Evolutionary conservation across 1,140 invertebrate genomes (phyloP), one percentile per base, ranked within the genome.

Genomic region (Andrena cerasifolii): DNA sequence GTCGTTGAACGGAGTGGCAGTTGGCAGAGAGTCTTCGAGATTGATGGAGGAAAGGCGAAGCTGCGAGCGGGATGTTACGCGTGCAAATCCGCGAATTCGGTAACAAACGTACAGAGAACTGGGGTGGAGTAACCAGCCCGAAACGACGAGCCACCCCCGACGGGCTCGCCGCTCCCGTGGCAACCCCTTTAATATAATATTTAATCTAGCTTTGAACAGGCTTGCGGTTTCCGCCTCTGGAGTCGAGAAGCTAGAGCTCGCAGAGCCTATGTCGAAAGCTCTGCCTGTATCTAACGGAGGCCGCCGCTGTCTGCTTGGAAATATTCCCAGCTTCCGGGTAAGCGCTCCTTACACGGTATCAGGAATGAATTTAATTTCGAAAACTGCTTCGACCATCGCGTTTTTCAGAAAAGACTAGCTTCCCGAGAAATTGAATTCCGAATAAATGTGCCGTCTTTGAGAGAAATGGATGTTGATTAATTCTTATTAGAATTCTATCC

Each of bases 111-210:
- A 74, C 31, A 75, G 79, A 62, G 78, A 78, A 63, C 61, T 53
- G 31, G n/a, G 18, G 72, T 53, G 56, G 59, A 65, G 66, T 65
- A 80, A 79, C 66, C 56, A 71, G 75, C 71, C 66, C 47, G 78
- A 85, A 84, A 85, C 79, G 74, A 72, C 59, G 68, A 77, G 54
- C 73, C 72, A 65, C 71, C 84, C 78, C 71, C 78, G 83, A 82
- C 86, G 84, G 82, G 84, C 86, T 85, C 85, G 83, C 62, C 81
- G 74, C 86, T 84, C 84, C 87, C 89, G 86, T 89, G 89, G 89
- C 89, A 90, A 91, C 89, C 90, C 91, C 91, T 92, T 90, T 92
- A 92, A 92, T 92, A 92, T 92, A 92, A 92, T 92, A 92, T 92
- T 92, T 92, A 92, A 92, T 92, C 91, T 92, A 91, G 91, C 90